These are phyloP conservation scores for Aspidapion aeneum DNA, from an alignment of 2,888 invertebrate genomes.

Conservation along the genomic window DNA sequence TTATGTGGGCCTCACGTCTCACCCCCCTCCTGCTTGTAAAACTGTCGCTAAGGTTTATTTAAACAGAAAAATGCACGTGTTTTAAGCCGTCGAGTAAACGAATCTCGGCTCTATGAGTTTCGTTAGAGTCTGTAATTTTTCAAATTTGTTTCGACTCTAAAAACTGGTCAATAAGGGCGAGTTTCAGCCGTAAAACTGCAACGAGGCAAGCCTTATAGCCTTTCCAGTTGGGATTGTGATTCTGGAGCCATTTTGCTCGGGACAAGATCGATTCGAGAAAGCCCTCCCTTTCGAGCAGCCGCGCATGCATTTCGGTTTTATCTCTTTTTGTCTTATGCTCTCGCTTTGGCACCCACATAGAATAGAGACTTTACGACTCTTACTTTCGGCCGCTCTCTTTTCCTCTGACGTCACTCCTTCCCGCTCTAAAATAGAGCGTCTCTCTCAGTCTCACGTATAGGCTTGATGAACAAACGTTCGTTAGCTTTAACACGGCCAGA, in stretches of 20 bases:
- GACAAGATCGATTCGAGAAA: conserved; percentile 47
- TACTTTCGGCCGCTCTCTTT: conserved; percentile 32
- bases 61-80: conserved; percentile 46
- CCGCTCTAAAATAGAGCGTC: conserved; percentile 24
- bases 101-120: conserved; percentile 46
- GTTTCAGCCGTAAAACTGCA: conserved; percentile 35
- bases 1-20: conserved; percentile 43
- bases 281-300: conserved; percentile 45
- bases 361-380: conserved; percentile 38
- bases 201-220: conserved; percentile 44
- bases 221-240: conserved; percentile 47
- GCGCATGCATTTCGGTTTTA: conserved; percentile 51
- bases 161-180: conserved; percentile 43
- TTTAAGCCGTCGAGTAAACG: conserved; percentile 35
- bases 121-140: conserved; percentile 47
- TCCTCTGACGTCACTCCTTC: conserved; percentile 17
- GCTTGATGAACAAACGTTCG: conserved; percentile 1
- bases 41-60: conserved; percentile 43
- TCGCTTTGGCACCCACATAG: conserved; percentile 42
- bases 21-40: conserved; percentile 30
- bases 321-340: conserved; percentile 50
- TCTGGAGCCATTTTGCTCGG: conserved; percentile 49
- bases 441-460: conserved; percentile 12
- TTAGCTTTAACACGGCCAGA: background rate
- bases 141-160: conserved; percentile 45